Conservation (phyloP, 2,888 invertebrate species). For the Anthoptus insignis region DNA sequence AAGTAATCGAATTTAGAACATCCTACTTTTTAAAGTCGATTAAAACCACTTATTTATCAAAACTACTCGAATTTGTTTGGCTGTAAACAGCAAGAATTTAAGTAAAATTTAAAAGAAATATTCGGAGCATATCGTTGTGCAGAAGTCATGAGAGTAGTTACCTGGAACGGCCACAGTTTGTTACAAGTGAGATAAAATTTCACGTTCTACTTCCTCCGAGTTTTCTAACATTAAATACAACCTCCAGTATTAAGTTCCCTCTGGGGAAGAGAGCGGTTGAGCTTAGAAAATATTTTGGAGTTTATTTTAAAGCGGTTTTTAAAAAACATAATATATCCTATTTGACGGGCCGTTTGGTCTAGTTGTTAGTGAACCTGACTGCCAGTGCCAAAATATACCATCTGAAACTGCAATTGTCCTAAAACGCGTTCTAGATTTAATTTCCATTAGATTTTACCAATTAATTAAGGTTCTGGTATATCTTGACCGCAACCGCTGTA, state of each 20-base stretch:
- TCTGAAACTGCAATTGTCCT: too few species aligned
- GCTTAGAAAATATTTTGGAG: neutral
- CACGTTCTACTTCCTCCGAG: constrained; percentile 29
- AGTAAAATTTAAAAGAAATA: constrained; percentile 15
- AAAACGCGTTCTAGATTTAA: too few species aligned
- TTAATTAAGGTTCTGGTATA: too few species aligned
- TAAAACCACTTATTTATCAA: too few species aligned
- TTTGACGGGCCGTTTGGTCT: too few species aligned
- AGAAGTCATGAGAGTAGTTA: constrained; percentile 17
- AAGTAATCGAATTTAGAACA: too few species aligned
- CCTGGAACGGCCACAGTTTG: constrained; percentile 29
- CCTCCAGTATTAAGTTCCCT: neutral
- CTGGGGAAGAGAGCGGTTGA: neutral
- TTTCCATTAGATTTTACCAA: too few species aligned
- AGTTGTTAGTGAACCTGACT: too few species aligned
- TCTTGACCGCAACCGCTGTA: too few species aligned
- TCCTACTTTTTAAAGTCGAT: too few species aligned
- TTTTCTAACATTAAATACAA: constrained; percentile 20
- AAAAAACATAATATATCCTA: too few species aligned
- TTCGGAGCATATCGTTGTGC: constrained; percentile 5
- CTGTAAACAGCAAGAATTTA: neutral
- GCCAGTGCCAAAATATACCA: too few species aligned
- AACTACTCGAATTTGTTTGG: neutral
- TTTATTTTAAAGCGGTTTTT: constrained; percentile 4
- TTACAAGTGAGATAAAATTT: constrained; percentile 28